Base-by-base conservation (phyloP, 64 coral and sea anemone species). In the Stylophora pistillata region DNA sequence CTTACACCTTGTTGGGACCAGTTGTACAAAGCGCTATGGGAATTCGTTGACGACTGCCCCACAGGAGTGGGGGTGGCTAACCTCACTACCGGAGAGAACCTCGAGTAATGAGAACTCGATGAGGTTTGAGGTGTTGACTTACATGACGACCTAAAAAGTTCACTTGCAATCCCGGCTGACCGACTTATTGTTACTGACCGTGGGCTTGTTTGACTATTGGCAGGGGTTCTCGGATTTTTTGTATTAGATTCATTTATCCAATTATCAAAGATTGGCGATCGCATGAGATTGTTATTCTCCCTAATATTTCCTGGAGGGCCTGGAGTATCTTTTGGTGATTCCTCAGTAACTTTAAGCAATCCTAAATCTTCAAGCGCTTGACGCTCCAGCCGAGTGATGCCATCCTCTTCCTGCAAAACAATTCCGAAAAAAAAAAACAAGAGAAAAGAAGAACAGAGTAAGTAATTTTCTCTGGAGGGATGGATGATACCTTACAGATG, bases 361-460 rank as follows among this genome's bases (percentile, higher is more conserved):
- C 80, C 63, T 34, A 84, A 34, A 37, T 84, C 80, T 16, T 84
- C 80, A 31, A 84, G 23, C 1, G 80, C 80, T 84, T 84, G 80
- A 2, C 80, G 80, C 16, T 84, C 80, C 13, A 84, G 58, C 11
- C 17, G 1, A 5, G 21, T n/a, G 33, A 84, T 47, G 16, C 26
- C 34, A 11, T 84, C n/a, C 23, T 69, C 80, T 70, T 84, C 80
- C 80, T 84, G 23, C 2, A 15, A 82, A 7, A 41, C 18, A 68
- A 68, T 47, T 47, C 9, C 37, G 37, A 47, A 47, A 47, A 20
- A 17, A 66, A 17, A 13, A 66, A 13, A 66, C 3, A 17, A 66
- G 7, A 47, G 7, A 4, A 47, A 4, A 47, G 3, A 47, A 47
- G 37, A 4, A 47, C 37, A 4, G 3, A 47, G 37, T 47, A 66